Evolutionary conservation across 2,797 vertebrate species (phyloP).

Genomic region (Spheniscus humboldti): DNA sequence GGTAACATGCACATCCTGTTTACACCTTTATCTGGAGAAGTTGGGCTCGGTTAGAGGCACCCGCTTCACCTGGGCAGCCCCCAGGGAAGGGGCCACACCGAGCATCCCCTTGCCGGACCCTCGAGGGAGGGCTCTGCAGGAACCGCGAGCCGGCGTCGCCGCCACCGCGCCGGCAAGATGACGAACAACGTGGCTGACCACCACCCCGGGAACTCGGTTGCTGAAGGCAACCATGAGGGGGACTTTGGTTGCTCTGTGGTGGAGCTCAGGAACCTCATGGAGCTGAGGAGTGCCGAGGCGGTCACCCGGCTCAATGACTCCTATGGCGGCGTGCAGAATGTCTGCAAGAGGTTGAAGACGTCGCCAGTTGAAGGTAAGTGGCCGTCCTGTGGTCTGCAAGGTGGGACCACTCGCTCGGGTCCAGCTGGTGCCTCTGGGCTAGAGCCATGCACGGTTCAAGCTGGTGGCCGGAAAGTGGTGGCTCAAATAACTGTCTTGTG

Average conservation of each 20-base stretch:
- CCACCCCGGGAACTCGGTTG: constrained; percentile 84
- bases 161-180: constrained; percentile 64
- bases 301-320: constrained; percentile 79
- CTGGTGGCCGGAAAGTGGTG: neutral
- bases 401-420: neutral
- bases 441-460: neutral
- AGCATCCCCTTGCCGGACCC: neutral
- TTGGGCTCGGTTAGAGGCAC: constrained; percentile 70
- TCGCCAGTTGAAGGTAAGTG: constrained; percentile 90
- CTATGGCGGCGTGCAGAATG: constrained; percentile 83
- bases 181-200: constrained; percentile 88
- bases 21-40: constrained; percentile 73
- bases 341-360: constrained; percentile 90
- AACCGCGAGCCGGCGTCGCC: neutral
- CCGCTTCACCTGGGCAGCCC: constrained; percentile 37
- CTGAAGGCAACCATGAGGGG: constrained; percentile 83
- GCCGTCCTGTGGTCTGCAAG: fast-evolving
- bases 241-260: constrained; percentile 86
- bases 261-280: constrained; percentile 90
- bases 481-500: neutral
- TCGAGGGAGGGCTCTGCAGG: neutral
- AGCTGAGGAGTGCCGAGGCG: constrained; percentile 85
- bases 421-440: fast-evolving
- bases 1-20: constrained; percentile 79
- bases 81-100: neutral